Evolutionary conservation across 2,113 vertebrate species (phyloP).

Genomic region (Crotalus viridis): DNA sequence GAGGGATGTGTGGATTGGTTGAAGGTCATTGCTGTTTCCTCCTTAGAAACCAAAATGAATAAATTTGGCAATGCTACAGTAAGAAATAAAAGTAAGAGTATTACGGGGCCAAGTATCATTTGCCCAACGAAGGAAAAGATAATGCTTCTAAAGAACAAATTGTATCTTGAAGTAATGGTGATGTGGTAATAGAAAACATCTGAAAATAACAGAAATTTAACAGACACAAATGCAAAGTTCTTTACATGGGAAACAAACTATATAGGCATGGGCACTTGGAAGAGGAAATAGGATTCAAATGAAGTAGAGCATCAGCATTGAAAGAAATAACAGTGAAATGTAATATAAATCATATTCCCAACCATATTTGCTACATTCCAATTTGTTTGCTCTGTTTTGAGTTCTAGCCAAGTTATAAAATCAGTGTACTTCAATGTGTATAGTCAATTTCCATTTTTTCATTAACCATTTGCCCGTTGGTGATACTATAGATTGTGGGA

Average conservation of each 20-base stretch:
- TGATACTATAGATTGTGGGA: background rate
- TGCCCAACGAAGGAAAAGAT: background rate
- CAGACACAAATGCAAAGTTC: background rate
- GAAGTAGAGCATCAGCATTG: background rate
- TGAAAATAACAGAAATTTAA: background rate
- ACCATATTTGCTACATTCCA: background rate
- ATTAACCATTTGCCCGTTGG: background rate
- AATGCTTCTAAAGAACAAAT: background rate
- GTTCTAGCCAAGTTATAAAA: background rate
- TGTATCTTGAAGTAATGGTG: background rate
- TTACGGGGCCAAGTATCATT: background rate
- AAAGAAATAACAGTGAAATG: background rate
- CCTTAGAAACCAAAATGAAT: background rate
- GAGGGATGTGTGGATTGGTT: too few relatives aligned
- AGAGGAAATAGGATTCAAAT: background rate
- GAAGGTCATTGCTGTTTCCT: too few relatives aligned
- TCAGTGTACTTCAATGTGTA: background rate
- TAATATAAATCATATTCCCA: background rate
- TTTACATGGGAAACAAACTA: background rate
- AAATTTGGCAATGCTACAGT: background rate
- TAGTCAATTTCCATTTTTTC: background rate
- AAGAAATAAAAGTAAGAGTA: background rate
- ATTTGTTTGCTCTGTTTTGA: background rate
- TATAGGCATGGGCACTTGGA: background rate
- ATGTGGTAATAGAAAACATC: background rate